Evolutionary conservation across 1,140 invertebrate species (phyloP).

Genomic region (Drosophila bipectinata): DNA sequence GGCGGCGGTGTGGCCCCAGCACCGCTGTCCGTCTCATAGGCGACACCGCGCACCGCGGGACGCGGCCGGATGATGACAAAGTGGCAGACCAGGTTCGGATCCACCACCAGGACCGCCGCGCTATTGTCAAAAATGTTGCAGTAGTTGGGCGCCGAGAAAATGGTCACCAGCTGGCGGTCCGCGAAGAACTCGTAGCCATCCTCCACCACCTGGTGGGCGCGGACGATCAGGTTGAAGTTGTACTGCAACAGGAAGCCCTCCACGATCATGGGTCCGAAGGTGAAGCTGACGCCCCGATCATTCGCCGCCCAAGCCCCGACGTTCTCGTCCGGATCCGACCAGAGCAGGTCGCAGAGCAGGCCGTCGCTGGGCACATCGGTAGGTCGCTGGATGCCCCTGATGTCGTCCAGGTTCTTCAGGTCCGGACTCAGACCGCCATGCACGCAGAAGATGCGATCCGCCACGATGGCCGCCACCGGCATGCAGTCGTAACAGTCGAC

Average conservation of each 20-base stretch:
- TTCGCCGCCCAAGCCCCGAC: slow-evolving; percentile 16
- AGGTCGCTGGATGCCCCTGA: slow-evolving; percentile 99
- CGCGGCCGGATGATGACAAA: slow-evolving; percentile 83
- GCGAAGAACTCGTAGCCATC: slow-evolving; percentile 99
- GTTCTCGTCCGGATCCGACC: slow-evolving; percentile 92
- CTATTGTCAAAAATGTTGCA: slow-evolving; percentile 98
- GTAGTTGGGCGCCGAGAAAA: slow-evolving; percentile 89
- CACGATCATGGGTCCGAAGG: slow-evolving; percentile 18
- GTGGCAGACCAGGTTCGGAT: slow-evolving; percentile 99
- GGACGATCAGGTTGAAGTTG: slow-evolving; percentile 37
- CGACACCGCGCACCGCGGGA: not conserved
- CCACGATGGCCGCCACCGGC: slow-evolving; percentile 98
- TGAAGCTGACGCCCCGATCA: slow-evolving; percentile 42
- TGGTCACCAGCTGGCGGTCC: slow-evolving; percentile 97
- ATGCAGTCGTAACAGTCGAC: slow-evolving; percentile 92
- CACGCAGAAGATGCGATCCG: slow-evolving; percentile 99
- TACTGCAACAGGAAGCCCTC: slow-evolving; percentile 22
- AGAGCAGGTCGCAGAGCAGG: slow-evolving; percentile 99
- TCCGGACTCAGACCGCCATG: slow-evolving; percentile 99
- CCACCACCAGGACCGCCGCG: slow-evolving; percentile 98
- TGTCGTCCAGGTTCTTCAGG: slow-evolving; percentile 99
- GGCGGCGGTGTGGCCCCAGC: not conserved
- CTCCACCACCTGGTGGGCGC: slow-evolving; percentile 96
- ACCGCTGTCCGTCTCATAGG: slow-evolving; percentile 25
- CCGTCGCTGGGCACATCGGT: slow-evolving; percentile 99